Conservation (phyloP, 2,888 invertebrate genomes). For the Epirrita christyi region DNA sequence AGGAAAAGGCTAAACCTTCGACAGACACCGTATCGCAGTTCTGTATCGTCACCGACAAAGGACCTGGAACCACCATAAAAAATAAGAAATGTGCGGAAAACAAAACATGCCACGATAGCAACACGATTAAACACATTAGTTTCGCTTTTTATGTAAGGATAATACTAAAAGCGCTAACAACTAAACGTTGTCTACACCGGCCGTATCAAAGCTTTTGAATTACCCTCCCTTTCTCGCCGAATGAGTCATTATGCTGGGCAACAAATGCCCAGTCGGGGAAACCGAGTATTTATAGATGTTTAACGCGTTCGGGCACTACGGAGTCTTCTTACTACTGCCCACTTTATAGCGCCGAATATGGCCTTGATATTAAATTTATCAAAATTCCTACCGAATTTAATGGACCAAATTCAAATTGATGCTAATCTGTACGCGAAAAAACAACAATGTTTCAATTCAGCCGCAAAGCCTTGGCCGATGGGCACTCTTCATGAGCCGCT, state of each 20-base stretch:
- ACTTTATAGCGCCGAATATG: conserved; percentile 5
- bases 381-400: too few species aligned
- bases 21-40: conserved; percentile 85
- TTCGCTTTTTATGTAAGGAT: background rate
- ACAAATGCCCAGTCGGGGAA: conserved; percentile 70
- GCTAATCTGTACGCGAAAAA: too few species aligned
- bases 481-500: conserved; percentile 9
- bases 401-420: too few species aligned
- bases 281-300: conserved; percentile 76
- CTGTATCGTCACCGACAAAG: conserved; percentile 85
- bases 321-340: conserved; percentile 16
- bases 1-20: conserved; percentile 87
- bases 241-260: conserved; percentile 79
- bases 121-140: background rate
- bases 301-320: conserved; percentile 57
- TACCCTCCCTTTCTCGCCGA: conserved; percentile 44
- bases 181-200: conserved; percentile 55
- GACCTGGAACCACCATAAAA: conserved; percentile 73
- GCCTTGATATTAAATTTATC: too few species aligned
- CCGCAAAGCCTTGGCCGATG: conserved; percentile 3
- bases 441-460: background rate
- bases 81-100: conserved; percentile 4
- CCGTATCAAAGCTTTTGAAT: too few species aligned
- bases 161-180: background rate
- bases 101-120: background rate